Base-by-base conservation (phyloP, 2,797 vertebrate species). In the Mormyrus hasselquistii region DNA sequence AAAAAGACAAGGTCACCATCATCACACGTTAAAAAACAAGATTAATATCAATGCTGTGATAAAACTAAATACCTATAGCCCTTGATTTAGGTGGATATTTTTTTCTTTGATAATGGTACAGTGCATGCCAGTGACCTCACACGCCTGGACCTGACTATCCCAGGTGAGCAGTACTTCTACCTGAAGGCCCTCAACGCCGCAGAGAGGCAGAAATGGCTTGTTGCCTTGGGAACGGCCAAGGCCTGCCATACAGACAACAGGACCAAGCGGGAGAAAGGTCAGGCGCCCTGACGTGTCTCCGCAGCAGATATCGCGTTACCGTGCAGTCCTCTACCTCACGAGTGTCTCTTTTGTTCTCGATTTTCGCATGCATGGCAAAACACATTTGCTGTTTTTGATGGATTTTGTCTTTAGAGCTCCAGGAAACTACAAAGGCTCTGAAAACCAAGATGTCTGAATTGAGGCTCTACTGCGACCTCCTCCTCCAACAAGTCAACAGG, bases 401-500 rank as follows among this genome's bases (percentile, higher is more conserved):
- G 47, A 5, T 14, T 41, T 9, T 47, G 5, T 59, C 38, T 59
- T 41, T 55, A 97, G 96, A 96, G 90, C 95, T 96, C 92, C 96
- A 95, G 89, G 96, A 97, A 94, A 96, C 95, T 91, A 96, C 96
- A 38, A 96, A 96, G 88, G 88, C 76, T 89, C 93, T 97, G 94
- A 97, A 96, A 94, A 96, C 93, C 53, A 97, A 96, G 94, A 96
- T 97, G 95, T 96, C 96, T 22, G 96, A 97, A 93, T 94, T 97
- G 87, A 94, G 96, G 92, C 93, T 97, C 79, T 97, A 96, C 93
- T 96, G 96, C 93, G 96, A 97, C 92, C 95, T 97, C 87, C 95
- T 97, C 87, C 94, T 96, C 91, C 95, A 96, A 88, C 96, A 96
- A 94, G 96, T 96, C 89, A 94, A 94, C 91, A 96, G 94, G 93